Evolutionary conservation across 2,797 vertebrate species (phyloP), one percentile per base, ranked within the genome.

Genomic region (Aphelocoma californica): DNA sequence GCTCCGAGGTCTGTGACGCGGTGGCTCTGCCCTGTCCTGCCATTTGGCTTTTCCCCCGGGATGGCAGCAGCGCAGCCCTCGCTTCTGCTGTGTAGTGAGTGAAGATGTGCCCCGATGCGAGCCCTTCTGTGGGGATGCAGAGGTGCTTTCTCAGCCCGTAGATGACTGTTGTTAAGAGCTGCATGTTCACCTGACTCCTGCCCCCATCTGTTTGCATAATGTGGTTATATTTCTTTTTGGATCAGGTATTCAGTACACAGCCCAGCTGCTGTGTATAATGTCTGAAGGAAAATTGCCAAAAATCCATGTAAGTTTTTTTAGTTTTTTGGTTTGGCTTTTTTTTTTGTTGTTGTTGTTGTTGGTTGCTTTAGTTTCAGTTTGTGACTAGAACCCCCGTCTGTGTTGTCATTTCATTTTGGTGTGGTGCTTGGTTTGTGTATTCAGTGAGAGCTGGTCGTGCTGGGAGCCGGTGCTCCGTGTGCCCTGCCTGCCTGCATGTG

Each of bases 251-350:
- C 92, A 64, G 90, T 91, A 45, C 94, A 47, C 97, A 95, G 97
- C 92, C 89, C 93, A 73, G 18, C 95, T 42, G 96, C 96, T 95
- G 96, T 93, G 96, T 97, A 29, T 94, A 92, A 97, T 96, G 96
- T 95, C 93, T 89, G 95, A 96, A 94, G 96, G 96, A 80, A 96
- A 96, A 97, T 93, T 93, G 92, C 86, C 91, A 85, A 87, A 95
- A 95, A 95, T 95, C 88, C 93, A 74, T 96, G 95, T 97, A 95
- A 97, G 95, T 97, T 93, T 67, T 29, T 69, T 18, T 45, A 5
- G 81, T 93, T 93, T 64, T 34, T 25, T 16, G 19, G 18, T 6
- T 29, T 11, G 23, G 18, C 7, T 17, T 25, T 18, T 21, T 10
- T 26, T 9, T 34, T 17, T 18, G 9, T 47, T 24, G 5, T 45